These are phyloP conservation scores for Perognathus longimembris DNA, from an alignment of 2,113 vertebrate genomes.

Conservation along the genomic window DNA sequence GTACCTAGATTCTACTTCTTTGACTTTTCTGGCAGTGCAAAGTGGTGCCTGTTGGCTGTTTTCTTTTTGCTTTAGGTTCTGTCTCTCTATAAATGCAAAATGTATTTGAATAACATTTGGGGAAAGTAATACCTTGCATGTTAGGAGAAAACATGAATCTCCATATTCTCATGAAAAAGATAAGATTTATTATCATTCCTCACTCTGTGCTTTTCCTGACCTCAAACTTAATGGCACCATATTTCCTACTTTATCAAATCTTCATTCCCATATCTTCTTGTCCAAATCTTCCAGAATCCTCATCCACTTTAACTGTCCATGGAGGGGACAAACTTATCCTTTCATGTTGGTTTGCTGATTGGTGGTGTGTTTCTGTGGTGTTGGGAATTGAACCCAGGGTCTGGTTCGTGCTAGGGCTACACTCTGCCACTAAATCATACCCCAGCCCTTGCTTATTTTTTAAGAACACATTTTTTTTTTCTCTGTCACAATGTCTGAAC, in stretches of 20 bases:
- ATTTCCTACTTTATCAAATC: constrained; percentile 53
- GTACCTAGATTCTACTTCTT: not conserved
- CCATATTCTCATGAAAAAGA: constrained; percentile 30
- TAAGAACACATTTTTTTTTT: no score
- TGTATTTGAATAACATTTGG: constrained; percentile 59
- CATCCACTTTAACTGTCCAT: not conserved
- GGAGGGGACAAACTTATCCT: not conserved
- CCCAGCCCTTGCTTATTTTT: no score
- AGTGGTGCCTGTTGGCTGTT: not conserved
- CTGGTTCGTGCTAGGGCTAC: not conserved
- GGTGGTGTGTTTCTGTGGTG: not conserved
- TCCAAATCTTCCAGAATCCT: constrained; percentile 13
- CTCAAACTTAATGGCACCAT: not conserved
- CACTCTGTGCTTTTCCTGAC: constrained; percentile 64
- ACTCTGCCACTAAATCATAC: no score
- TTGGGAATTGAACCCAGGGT: not conserved
- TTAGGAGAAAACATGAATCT: constrained; percentile 33
- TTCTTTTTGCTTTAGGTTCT: constrained; percentile 48
- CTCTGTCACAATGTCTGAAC: no score
- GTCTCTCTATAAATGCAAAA: constrained; percentile 63
- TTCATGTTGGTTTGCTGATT: constrained; percentile 17
- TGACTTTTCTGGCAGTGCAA: constrained; percentile 20
- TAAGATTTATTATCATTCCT: constrained; percentile 56
- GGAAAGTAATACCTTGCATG: constrained; percentile 43
- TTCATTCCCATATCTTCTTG: not conserved